phyloP scores from a whole-genome alignment of 2,113 vertebrate species.

The Myiopsitta monachus region DNA sequence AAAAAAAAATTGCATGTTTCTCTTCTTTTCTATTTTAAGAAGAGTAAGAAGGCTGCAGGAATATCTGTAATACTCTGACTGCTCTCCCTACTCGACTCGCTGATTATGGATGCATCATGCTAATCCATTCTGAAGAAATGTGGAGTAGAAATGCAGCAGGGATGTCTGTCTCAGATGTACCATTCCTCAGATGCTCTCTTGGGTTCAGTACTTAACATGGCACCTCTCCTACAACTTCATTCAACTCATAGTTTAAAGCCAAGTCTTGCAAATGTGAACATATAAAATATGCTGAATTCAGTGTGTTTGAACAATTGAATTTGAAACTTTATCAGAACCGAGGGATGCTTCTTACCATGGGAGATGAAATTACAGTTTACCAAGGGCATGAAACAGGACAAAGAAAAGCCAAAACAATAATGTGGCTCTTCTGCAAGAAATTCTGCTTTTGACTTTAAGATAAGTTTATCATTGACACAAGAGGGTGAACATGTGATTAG shows the following conservation, averaged over 20 bases:
- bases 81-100: neutral
- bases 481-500: neutral
- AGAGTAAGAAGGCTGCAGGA: neutral
- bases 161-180: neutral
- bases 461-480: neutral
- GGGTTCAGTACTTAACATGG: fast-evolving
- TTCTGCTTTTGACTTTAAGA: neutral
- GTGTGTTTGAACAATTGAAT: neutral
- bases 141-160: neutral
- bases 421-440: neutral
- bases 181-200: neutral
- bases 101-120: neutral
- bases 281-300: neutral
- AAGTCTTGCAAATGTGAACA: neutral
- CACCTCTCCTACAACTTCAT: neutral
- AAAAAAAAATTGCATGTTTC: neutral
- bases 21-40: neutral
- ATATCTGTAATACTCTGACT: neutral
- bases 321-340: neutral
- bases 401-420: neutral
- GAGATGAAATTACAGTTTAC: neutral
- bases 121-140: neutral
- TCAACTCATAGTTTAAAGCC: neutral
- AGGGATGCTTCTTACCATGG: neutral
- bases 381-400: neutral